These are phyloP conservation scores for Boulengeromyrus knoepffleri DNA, from an alignment of 2,113 vertebrate genomes.

Conservation along the genomic window DNA sequence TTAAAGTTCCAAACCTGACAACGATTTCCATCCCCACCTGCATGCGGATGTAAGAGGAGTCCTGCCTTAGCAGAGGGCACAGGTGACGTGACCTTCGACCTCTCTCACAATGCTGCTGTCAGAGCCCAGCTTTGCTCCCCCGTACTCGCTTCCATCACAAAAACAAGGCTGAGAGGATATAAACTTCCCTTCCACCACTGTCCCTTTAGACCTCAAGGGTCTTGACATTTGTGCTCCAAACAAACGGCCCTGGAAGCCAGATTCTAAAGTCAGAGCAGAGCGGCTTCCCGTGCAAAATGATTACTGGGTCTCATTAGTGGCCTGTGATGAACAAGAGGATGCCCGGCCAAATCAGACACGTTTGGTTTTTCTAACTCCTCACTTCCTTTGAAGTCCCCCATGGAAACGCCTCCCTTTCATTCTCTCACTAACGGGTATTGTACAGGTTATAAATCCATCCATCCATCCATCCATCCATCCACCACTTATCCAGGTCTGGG, in stretches of 20 bases:
- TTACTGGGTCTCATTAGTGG: background rate
- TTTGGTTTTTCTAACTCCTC: background rate
- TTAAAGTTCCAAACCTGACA: background rate
- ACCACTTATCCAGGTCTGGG: background rate
- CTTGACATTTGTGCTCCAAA: background rate
- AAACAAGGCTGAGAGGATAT: background rate
- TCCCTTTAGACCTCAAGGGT: background rate
- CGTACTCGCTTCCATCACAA: background rate
- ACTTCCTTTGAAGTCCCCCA: background rate
- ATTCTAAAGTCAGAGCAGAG: background rate
- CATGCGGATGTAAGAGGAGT: background rate
- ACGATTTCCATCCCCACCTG: conserved; percentile 1
- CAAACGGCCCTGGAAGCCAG: background rate
- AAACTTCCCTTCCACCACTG: background rate
- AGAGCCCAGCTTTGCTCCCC: background rate
- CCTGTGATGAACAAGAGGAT: background rate
- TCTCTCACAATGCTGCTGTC: background rate
- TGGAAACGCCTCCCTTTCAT: background rate
- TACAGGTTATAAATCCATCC: background rate
- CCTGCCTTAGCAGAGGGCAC: background rate
- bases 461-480: background rate
- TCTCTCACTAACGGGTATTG: background rate
- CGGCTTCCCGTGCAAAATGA: background rate
- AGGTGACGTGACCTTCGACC: background rate
- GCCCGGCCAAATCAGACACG: background rate